phyloP scores from a whole-genome alignment of 1,140 invertebrate genomes.

The Camponotus pennsylvanicus region DNA sequence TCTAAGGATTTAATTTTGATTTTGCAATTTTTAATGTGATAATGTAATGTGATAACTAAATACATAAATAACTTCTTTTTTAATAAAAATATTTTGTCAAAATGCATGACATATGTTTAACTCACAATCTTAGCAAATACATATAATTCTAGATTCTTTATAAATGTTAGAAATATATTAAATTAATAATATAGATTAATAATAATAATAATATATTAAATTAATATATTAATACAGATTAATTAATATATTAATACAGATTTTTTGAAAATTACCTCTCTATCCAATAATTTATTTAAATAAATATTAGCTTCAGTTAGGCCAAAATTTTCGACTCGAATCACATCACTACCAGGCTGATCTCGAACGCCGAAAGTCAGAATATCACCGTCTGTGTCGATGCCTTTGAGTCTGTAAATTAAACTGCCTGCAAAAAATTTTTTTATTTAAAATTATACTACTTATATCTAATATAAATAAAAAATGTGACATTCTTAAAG shows the following conservation, averaged over 20 bases:
- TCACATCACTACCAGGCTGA: conserved; percentile 92
- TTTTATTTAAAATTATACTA: neutral
- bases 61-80: too few species aligned
- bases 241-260: neutral
- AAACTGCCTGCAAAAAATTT: conserved; percentile 89
- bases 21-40: neutral
- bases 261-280: conserved; percentile 88
- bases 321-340: conserved; percentile 93
- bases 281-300: conserved; percentile 95
- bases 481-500: neutral
- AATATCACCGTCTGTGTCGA: conserved; percentile 94
- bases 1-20: neutral
- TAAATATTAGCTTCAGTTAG: conserved; percentile 94
- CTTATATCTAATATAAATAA: neutral
- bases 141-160: neutral
- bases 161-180: neutral
- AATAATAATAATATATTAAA: neutral
- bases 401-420: conserved; percentile 93
- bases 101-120: neutral
- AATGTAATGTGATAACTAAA: neutral
- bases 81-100: neutral
- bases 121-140: neutral
- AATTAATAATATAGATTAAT: neutral
- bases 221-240: neutral
- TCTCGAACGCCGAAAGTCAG: conserved; percentile 94